Base-by-base conservation (phyloP, 2,113 vertebrate species). In the Lamprotornis superbus region DNA sequence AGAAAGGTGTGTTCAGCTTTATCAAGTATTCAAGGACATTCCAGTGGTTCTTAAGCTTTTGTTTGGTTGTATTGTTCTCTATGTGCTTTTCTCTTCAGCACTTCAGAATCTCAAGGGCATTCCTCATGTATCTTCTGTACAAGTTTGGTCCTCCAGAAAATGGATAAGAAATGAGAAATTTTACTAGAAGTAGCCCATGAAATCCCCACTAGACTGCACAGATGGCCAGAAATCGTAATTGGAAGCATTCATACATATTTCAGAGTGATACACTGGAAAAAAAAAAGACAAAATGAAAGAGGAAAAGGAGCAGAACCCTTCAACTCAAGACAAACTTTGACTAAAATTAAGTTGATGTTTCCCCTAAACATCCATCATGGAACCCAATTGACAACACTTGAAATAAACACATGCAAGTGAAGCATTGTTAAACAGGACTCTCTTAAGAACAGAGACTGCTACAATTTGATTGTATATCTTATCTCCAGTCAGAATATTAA, bases 241-340 rank as follows among this genome's bases (percentile, higher is more conserved):
- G 74, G 70, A 92, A 82, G 27, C 52, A 87, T 69, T 87, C 83
- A 80, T 83, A 90, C 63, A 57, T 85, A 93, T 93, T 92, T 95
- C 83, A 94, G 76, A 87, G 61, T 12, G 18, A 63, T 69, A 69
- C 14, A 60, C 40, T 60, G 47, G 59, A 68, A 68, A 11, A 79
- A 75, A 70, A 67, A 79, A 57, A 85, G 28, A 67, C 63, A 39
- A 33, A 64, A 64, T 82, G 65, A 24, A 63, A 77, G 69, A 90
- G n/a, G 33, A 67, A 89, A 90, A 94, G 22, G 16, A 74, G 39
- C 13, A 91, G 79, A 77, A 37, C 63, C 49, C 39, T 30, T 71
- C 61, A 84, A 40, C 49, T 94, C 2, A 1, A 50, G 63, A 63
- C 27, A 31, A 24, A 56, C 53, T 68, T 89, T 59, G 64, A 28